Evolutionary conservation across 1,140 invertebrate genomes (phyloP).

Genomic region (Drosophila saltans): DNA sequence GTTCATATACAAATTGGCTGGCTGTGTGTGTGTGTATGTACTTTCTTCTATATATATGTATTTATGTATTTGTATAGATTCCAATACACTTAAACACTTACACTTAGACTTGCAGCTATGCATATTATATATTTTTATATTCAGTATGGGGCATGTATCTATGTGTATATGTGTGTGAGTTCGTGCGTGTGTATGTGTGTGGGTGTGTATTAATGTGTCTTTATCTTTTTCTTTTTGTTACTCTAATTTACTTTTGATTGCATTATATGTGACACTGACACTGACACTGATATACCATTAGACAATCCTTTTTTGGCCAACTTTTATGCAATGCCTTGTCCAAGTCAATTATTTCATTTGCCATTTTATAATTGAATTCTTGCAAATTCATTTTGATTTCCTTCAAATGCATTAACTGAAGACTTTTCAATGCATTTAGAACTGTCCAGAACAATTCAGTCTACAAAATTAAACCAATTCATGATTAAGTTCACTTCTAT

Average conservation of each 20-base stretch:
- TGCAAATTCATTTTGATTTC: not conserved
- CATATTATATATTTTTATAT: not conserved
- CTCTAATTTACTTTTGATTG: no score
- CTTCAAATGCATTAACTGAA: not conserved
- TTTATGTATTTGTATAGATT: conserved; percentile 16
- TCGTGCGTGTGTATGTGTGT: not conserved
- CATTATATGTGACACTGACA: no score
- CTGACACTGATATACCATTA: not conserved
- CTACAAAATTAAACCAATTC: not conserved
- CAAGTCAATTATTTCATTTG: conserved; percentile 8
- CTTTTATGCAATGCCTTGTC: not conserved
- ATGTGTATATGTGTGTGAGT: not conserved
- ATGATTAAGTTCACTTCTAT: not conserved
- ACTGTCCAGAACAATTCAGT: not conserved
- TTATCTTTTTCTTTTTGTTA: no score
- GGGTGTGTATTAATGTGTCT: no score
- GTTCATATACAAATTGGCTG: conserved; percentile 62
- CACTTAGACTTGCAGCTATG: conserved; percentile 1
- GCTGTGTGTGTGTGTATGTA: conserved; percentile 40
- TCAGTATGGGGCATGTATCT: not conserved
- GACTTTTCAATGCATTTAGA: not conserved
- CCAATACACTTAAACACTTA: not conserved
- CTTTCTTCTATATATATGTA: conserved; percentile 10
- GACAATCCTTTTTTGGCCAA: not conserved
- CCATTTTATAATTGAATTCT: not conserved